Percentiles rank a stretch among this genome's conserved stretches.
phyloP scores from a whole-genome alignment of 2,797 vertebrate genomes.

The Podargus strigoides region DNA sequence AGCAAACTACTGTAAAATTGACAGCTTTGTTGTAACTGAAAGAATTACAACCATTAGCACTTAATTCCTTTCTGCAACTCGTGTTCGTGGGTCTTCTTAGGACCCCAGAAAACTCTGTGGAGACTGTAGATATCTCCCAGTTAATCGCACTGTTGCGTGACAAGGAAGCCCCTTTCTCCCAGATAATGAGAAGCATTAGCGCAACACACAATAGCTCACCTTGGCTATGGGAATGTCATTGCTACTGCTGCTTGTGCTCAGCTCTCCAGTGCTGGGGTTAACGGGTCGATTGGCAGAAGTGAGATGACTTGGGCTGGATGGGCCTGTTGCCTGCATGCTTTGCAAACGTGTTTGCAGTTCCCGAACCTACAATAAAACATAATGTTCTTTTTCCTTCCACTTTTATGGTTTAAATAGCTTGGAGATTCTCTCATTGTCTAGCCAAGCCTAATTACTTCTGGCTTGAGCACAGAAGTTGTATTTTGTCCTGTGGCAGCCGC shows the following conservation, averaged over 20 bases:
- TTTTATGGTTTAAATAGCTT: neutral
- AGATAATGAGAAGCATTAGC: neutral
- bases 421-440: neutral
- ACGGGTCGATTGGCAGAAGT: constrained; percentile 77
- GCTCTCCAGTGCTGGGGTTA: constrained; percentile 86
- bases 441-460: neutral
- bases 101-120: neutral
- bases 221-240: constrained; percentile 87
- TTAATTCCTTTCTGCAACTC: constrained; percentile 7
- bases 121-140: neutral
- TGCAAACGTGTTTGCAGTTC: constrained; percentile 86
- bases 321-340: constrained; percentile 78
- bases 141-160: neutral
- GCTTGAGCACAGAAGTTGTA: neutral
- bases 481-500: accelerated
- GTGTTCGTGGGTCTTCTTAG: neutral
- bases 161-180: neutral
- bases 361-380: constrained; percentile 75
- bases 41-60: neutral
- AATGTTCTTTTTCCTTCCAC: neutral
- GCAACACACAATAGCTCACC: constrained; percentile 59
- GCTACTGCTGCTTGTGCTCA: constrained; percentile 88
- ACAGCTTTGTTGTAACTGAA: neutral
- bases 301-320: constrained; percentile 80
- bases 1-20: constrained; percentile 7